Evolutionary conservation across 2,113 vertebrate genomes (phyloP).

Genomic region (Sisor rabdophorus): DNA sequence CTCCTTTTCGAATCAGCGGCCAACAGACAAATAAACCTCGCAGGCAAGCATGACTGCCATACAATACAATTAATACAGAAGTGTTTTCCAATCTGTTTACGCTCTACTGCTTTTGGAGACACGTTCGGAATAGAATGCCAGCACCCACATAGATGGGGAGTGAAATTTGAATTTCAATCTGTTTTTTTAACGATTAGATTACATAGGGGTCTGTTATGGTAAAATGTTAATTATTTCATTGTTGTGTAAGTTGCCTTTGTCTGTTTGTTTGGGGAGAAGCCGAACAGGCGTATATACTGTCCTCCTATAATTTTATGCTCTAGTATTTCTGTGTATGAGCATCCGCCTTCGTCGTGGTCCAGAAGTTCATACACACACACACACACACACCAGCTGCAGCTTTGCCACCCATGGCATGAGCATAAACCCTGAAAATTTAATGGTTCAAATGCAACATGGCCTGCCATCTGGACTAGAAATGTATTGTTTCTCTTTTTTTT

Average conservation of each 20-base stretch:
- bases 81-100: constrained; percentile 8
- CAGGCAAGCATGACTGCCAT: background rate
- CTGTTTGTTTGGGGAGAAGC: constrained; percentile 28
- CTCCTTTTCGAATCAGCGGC: background rate
- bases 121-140: constrained; percentile 26
- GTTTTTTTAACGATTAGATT: constrained; percentile 15
- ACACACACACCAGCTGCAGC: constrained; percentile 63
- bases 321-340: constrained; percentile 57
- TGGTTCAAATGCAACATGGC: constrained; percentile 64
- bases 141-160: background rate
- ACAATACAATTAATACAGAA: constrained; percentile 25
- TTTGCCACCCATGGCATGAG: constrained; percentile 68
- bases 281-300: constrained; percentile 32
- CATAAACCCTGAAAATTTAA: constrained; percentile 71
- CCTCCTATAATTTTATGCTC: constrained; percentile 55
- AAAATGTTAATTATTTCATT: constrained; percentile 41
- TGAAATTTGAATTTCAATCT: constrained; percentile 26
- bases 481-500: constrained; percentile 14
- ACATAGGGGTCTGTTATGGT: constrained; percentile 4
- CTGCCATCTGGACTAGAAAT: constrained; percentile 68
- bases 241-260: constrained; percentile 30
- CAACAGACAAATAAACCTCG: background rate
- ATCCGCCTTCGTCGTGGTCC: constrained; percentile 70
- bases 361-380: constrained; percentile 51
- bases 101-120: constrained; percentile 5